Conservation (phyloP, 2,113 vertebrate genomes). For the rat (Rattus norvegicus) region GRCr8 NC_086019.1:163443501-163444000, state of each 20-base stretch:
- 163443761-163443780: neutral
- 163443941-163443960: neutral
- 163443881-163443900: neutral
- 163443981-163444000: slow-evolving; percentile 4
- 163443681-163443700: neutral
- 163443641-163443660: neutral
- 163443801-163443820: neutral
- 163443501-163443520: neutral
- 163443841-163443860: neutral
- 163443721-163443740: no score
- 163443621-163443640: neutral
- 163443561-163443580: neutral
- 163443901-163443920: neutral
- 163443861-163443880: neutral
- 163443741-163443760: no score
- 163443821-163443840: neutral
- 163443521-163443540: neutral
- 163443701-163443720: no score
- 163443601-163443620: neutral
- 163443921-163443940: neutral
- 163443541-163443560: neutral
- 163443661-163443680: neutral
- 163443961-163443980: neutral
- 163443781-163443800: neutral
- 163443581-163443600: neutral